Evolutionary conservation across 2,888 invertebrate genomes (phyloP).

Genomic region (Timandra comae): DNA sequence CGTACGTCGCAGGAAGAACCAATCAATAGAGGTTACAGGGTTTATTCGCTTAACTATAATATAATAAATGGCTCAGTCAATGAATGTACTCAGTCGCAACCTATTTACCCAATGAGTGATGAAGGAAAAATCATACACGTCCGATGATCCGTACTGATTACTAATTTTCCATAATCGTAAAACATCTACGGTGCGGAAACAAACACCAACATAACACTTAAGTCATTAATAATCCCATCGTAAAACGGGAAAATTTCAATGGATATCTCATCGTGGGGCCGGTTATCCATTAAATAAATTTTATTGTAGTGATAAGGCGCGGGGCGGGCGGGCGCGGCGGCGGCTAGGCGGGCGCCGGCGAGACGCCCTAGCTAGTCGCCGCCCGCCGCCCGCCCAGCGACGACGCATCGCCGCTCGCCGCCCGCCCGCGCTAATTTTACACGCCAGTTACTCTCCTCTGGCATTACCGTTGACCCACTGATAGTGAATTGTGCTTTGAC

Average conservation of each 20-base stretch:
- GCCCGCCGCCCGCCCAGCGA: slow-evolving; percentile 47
- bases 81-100: too few species aligned
- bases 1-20: too few species aligned
- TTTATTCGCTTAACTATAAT: slow-evolving; percentile 4
- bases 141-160: too few species aligned
- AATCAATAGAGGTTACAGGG: slow-evolving; percentile 7
- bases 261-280: slow-evolving; percentile 50
- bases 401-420: slow-evolving; percentile 42
- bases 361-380: slow-evolving; percentile 60
- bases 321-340: slow-evolving; percentile 55
- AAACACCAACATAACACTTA: slow-evolving; percentile 40
- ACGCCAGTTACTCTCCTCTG: slow-evolving; percentile 51
- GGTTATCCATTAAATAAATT: slow-evolving; percentile 73
- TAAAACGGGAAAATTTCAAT: slow-evolving; percentile 60
- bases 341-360: slow-evolving; percentile 57
- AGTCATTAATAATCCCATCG: slow-evolving; percentile 49
- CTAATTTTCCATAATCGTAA: slow-evolving; percentile 23
- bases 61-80: too few species aligned
- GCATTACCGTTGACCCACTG: slow-evolving; percentile 51
- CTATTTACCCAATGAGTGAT: too few species aligned
- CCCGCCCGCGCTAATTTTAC: slow-evolving; percentile 55
- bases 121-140: too few species aligned
- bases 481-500: slow-evolving; percentile 56
- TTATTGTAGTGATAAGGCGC: slow-evolving; percentile 69
- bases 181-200: slow-evolving; percentile 30